Percentiles rank a stretch among this genome's conserved stretches.
These are phyloP conservation scores for Corythornis cristatus DNA, from an alignment of 2,113 vertebrate species.

Conservation along the genomic window DNA sequence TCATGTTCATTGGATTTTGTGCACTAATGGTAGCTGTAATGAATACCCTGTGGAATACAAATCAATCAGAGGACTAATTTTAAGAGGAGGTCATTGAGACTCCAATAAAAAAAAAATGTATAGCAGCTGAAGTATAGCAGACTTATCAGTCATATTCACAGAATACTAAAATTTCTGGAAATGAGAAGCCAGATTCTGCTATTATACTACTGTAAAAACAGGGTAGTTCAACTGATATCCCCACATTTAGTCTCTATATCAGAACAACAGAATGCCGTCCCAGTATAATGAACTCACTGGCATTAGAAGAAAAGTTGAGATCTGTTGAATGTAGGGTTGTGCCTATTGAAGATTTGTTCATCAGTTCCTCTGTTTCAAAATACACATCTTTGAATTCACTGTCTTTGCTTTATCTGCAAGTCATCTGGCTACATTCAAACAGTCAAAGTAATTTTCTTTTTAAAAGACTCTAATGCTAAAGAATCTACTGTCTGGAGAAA, in stretches of 20 bases:
- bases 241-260: neutral
- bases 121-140: neutral
- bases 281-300: neutral
- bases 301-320: neutral
- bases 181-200: neutral
- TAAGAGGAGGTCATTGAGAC: conserved; percentile 5
- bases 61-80: conserved; percentile 28
- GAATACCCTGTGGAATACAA: conserved; percentile 36
- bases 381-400: neutral
- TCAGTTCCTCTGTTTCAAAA: neutral
- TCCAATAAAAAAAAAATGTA: conserved; percentile 8
- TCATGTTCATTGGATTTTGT: conserved; percentile 9
- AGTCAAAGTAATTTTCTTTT: neutral
- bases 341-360: neutral
- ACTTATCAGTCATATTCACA: neutral
- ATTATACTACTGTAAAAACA: neutral
- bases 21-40: neutral
- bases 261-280: neutral
- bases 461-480: neutral
- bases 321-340: neutral
- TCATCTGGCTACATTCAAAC: neutral
- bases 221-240: neutral
- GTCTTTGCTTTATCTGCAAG: neutral
- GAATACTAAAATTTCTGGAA: neutral
- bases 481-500: neutral